These are phyloP conservation scores for Hippocampus guttulatus DNA, from an alignment of 2,113 vertebrate species.

Conservation along the genomic window DNA sequence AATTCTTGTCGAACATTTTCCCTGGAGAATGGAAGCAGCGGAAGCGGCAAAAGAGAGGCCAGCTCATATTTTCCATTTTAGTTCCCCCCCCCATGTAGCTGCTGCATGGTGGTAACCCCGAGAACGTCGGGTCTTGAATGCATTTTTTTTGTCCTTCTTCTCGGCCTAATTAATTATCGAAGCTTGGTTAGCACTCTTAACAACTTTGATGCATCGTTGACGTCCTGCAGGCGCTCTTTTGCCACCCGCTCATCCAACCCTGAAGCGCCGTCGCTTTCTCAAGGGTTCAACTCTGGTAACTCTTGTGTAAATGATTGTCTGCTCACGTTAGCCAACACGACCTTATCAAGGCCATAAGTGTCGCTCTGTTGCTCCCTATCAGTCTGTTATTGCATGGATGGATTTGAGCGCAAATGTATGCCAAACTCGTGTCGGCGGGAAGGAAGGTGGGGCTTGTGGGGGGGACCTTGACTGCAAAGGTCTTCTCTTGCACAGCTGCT, in stretches of 20 bases:
- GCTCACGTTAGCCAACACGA: constrained; percentile 41
- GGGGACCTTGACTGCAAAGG: constrained; percentile 17
- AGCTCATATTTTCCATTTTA: not conserved
- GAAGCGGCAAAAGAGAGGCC: not conserved
- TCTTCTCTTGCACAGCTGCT: constrained; percentile 8
- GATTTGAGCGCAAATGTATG: constrained; percentile 19
- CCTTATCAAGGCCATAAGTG: constrained; percentile 54
- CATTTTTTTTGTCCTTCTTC: not conserved
- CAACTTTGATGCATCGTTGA: too few relatives aligned
- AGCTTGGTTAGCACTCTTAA: not conserved
- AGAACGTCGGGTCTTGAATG: not conserved
- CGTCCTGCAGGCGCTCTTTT: not conserved
- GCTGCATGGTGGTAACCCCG: not conserved
- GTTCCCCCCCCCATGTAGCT: not conserved
- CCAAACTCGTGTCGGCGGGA: not conserved
- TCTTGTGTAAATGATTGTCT: constrained; percentile 53
- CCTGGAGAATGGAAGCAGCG: not conserved
- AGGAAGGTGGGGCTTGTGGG: not conserved
- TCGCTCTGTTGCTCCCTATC: constrained; percentile 52
- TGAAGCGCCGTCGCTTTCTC: not conserved
- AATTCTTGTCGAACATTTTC: not conserved
- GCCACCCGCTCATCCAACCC: not conserved
- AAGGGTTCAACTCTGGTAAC: constrained; percentile 11
- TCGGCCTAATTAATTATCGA: not conserved
- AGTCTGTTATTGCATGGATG: constrained; percentile 28